These are phyloP conservation scores for Drosophila pullipes DNA, from an alignment of 2,888 invertebrate species.

Conservation along the genomic window DNA sequence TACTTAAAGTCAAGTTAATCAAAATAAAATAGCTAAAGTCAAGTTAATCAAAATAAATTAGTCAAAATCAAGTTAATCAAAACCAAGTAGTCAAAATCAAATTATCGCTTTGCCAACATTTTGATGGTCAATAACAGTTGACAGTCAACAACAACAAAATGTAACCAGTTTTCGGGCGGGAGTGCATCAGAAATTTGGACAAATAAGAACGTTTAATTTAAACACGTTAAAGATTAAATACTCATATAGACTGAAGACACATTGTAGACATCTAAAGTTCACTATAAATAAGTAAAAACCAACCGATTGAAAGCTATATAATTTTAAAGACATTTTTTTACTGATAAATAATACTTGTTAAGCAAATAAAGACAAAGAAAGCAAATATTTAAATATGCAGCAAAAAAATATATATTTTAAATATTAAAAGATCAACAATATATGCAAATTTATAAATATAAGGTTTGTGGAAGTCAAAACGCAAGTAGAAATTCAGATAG, in stretches of 20 bases:
- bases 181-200: neutral
- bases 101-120: neutral
- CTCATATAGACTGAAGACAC: neutral
- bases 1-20: neutral
- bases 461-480: neutral
- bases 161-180: neutral
- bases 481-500: neutral
- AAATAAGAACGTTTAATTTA: neutral
- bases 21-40: neutral
- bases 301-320: neutral
- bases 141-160: neutral
- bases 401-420: neutral
- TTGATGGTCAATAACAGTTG: neutral
- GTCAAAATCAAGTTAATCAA: neutral
- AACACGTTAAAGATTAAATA: neutral
- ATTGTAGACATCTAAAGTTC: neutral
- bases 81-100: neutral
- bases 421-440: neutral
- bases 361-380: neutral
- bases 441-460: neutral
- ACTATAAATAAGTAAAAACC: neutral
- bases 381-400: neutral
- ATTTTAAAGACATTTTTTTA: neutral
- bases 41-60: neutral
- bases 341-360: neutral